Conservation (phyloP, 2,797 vertebrate species). For the Channallabes apus region DNA sequence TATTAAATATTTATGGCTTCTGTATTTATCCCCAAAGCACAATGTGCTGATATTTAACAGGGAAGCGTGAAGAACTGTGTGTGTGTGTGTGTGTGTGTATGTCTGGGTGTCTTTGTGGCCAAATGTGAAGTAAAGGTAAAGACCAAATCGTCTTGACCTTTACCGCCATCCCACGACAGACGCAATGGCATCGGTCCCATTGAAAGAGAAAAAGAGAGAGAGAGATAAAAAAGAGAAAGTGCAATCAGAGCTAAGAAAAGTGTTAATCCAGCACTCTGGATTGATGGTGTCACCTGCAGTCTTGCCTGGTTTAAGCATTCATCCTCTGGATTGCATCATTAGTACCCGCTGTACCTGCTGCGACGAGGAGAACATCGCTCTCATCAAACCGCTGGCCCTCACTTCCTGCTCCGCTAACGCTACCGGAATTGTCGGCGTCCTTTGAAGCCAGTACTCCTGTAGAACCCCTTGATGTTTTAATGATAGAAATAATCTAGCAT, state of each 20-base stretch:
- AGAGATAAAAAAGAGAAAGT: neutral
- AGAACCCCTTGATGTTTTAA: constrained; percentile 48
- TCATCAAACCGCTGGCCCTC: constrained; percentile 15
- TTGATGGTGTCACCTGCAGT: constrained; percentile 14
- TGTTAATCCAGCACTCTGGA: neutral
- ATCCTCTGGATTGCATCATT: constrained; percentile 21
- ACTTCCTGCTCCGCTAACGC: constrained; percentile 6
- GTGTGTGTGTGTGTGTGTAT: neutral
- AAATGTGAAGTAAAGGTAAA: constrained; percentile 11
- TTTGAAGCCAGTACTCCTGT: constrained; percentile 34
- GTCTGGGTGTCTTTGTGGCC: neutral
- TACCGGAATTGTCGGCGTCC: constrained; percentile 22
- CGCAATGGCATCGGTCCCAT: neutral
- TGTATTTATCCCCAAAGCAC: constrained; percentile 41
- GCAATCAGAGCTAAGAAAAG: neutral
- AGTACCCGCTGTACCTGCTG: constrained; percentile 13
- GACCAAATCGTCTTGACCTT: constrained; percentile 10
- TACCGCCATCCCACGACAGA: constrained; percentile 1
- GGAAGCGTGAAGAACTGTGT: neutral
- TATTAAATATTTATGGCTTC: constrained; percentile 43
- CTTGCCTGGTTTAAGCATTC: neutral
- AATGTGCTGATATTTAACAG: constrained; percentile 33
- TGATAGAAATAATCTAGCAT: constrained; percentile 42
- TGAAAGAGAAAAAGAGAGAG: neutral
- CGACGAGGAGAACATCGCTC: neutral